These are phyloP conservation scores for Zaprionus bogoriensis DNA, from an alignment of 2,888 invertebrate species.

Conservation along the genomic window DNA sequence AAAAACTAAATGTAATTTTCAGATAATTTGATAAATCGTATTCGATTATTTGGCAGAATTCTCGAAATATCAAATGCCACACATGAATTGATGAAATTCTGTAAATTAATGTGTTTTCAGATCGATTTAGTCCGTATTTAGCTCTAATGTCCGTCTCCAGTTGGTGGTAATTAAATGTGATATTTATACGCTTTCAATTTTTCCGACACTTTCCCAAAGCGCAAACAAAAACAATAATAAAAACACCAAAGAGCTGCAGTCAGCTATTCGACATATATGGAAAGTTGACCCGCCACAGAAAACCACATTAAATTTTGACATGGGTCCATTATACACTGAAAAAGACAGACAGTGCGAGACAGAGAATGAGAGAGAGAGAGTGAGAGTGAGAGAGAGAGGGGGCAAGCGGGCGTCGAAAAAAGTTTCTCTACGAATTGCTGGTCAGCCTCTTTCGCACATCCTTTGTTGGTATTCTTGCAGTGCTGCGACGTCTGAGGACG, in stretches of 20 bases:
- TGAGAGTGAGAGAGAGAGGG: neutral
- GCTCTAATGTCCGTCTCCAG: neutral
- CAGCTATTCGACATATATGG: constrained; percentile 48
- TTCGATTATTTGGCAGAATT: neutral
- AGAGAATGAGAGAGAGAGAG: neutral
- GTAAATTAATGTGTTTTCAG: neutral
- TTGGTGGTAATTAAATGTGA: constrained; percentile 14
- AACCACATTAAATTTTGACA: constrained; percentile 67
- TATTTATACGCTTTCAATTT: neutral
- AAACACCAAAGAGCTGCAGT: constrained; percentile 39
- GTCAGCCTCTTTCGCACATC: constrained; percentile 22
- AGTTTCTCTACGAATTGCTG: constrained; percentile 39
- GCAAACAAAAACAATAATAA: constrained; percentile 5
- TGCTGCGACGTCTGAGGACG: constrained; percentile 21
- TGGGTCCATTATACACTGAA: constrained; percentile 55
- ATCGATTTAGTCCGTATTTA: neutral
- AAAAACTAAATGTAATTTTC: neutral
- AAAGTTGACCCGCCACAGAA: constrained; percentile 39
- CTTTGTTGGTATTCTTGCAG: constrained; percentile 27
- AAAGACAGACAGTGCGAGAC: neutral
- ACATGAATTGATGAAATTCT: neutral
- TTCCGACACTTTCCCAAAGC: constrained; percentile 5
- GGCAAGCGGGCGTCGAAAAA: constrained; percentile 16
- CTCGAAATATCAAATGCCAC: no score
- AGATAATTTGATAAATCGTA: neutral